Percentiles rank a stretch among this genome's conserved stretches.
Conservation (phyloP, 2,113 vertebrate species). For the Dromaius novaehollandiae region DNA sequence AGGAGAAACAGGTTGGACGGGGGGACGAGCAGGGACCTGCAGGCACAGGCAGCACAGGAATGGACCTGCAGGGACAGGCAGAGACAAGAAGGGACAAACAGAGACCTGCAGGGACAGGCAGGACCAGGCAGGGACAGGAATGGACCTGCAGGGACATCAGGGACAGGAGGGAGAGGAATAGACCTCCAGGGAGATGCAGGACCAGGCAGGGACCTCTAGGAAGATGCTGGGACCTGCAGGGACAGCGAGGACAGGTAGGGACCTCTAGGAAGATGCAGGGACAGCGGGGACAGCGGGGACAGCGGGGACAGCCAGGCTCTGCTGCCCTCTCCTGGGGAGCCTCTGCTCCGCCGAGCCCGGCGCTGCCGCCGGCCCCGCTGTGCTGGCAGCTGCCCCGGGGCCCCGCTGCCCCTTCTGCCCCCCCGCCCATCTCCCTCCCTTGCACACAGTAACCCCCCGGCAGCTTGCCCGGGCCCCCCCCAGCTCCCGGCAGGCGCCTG, state of each 20-base stretch:
- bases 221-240: background rate
- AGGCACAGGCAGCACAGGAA: background rate
- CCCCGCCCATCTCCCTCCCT: background rate
- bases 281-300: background rate
- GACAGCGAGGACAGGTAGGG: background rate
- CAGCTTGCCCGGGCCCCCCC: too few relatives aligned
- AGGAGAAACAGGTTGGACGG: background rate
- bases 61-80: too few relatives aligned
- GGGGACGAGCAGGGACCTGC: background rate
- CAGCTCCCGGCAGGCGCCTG: too few relatives aligned
- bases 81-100: too few relatives aligned
- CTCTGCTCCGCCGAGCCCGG: background rate
- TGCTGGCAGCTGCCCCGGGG: too few relatives aligned
- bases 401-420: background rate
- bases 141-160: background rate
- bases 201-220: too few relatives aligned
- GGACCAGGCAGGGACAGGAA: too few relatives aligned
- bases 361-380: too few relatives aligned
- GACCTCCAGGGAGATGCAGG: too few relatives aligned
- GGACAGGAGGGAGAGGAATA: background rate
- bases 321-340: background rate
- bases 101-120: background rate
- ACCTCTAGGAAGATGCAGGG: accelerated
- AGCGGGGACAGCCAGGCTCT: background rate
- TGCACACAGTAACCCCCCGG: too few relatives aligned